These are phyloP conservation scores for Vollenhovia emeryi DNA, from an alignment of 1,140 invertebrate genomes.

Conservation along the genomic window DNA sequence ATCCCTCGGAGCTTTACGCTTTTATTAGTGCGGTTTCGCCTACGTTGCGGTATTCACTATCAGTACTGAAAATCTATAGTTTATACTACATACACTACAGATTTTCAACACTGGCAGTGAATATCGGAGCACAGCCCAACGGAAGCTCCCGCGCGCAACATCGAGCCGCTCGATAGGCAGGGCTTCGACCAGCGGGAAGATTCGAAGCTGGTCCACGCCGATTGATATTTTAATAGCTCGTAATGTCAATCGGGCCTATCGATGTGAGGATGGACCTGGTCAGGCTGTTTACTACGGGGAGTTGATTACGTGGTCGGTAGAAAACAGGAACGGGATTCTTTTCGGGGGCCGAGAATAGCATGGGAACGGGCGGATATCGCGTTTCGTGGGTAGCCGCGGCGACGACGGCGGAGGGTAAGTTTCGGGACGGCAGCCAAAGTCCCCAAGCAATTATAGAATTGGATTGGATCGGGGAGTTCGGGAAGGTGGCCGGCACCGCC, in stretches of 20 bases:
- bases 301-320: conserved; percentile 73
- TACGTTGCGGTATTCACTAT: too few relatives aligned
- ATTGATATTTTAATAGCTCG: neutral
- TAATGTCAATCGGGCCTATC: neutral
- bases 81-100: too few relatives aligned
- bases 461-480: conserved; percentile 82
- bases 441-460: conserved; percentile 84
- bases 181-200: conserved; percentile 44
- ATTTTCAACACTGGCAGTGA: too few relatives aligned
- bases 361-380: conserved; percentile 83
- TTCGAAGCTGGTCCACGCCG: conserved; percentile 15
- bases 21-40: neutral
- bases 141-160: neutral
- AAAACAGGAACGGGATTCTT: conserved; percentile 78
- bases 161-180: conserved; percentile 6
- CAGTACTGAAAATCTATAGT: too few relatives aligned
- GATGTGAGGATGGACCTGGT: neutral
- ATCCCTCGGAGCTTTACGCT: neutral
- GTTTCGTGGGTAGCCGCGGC: conserved; percentile 79
- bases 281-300: conserved; percentile 74
- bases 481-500: conserved; percentile 71
- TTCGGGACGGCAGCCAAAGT: conserved; percentile 84
- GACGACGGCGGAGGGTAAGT: conserved; percentile 73
- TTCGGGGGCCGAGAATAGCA: conserved; percentile 82
- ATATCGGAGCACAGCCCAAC: too few relatives aligned